Base-by-base conservation (phyloP, 2,797 vertebrate species). In the Falco novaeseelandiae region DNA sequence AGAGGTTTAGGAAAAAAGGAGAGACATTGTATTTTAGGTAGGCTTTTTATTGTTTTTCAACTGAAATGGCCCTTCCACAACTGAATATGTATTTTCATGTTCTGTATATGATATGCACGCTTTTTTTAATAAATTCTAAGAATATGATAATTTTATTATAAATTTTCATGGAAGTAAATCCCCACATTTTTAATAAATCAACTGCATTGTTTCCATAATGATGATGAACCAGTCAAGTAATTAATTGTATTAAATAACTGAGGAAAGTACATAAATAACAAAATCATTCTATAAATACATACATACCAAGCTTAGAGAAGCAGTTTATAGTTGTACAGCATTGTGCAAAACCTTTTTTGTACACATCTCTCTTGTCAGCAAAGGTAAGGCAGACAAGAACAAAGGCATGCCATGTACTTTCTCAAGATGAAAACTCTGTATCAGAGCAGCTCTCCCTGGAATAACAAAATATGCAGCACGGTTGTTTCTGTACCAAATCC, bases 241-340 rank as follows among this genome's bases (percentile, higher is more conserved):
- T 59, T 55, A 3, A 10, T 16, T 51, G 54, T 6, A 46, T 48
- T 48, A 87, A 94, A 83, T 54, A 76, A 65, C 1, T 26, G 25
- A 90, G 58, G 81, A 76, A 57, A 29, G 3, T 3, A 48, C 92
- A 89, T 69, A 91, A 96, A 87, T 70, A 91, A 62, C 23, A 38
- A 58, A 66, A 84, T 9, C 14, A n/a, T 55, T 52, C 52, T 40
- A 34, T 30, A 73, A 85, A 87, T 67, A 52, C 49, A 54, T 19
- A 44, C 66, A 59, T 57, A 71, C 85, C 58, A 38, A 86, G 81
- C 78, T 58, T 36, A 63, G 81, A 70, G 81, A 82, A 73, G 73
- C 90, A 72, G 70, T 51, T 84, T 67, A n/a, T 8, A 23, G 80
- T 15, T 8, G 65, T 19, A 65, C 2, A 46, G 0, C 13, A 26